phyloP scores from a whole-genome alignment of 2,113 vertebrate species.

The Heptranchias perlo region DNA sequence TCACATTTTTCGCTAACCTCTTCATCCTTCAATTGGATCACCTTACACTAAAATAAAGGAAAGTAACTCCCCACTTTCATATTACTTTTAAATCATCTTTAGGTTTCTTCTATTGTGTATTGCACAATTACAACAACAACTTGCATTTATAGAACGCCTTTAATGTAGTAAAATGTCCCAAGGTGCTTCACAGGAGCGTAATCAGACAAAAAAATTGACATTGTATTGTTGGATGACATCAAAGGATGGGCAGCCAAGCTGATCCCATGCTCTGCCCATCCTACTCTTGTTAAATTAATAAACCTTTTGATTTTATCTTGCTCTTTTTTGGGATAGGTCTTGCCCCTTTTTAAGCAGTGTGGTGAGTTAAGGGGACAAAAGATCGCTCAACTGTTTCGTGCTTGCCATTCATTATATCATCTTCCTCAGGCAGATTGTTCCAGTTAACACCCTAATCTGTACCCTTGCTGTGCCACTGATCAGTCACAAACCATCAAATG shows the following conservation, averaged over 20 bases:
- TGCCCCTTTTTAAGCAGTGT: neutral
- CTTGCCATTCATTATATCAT: neutral
- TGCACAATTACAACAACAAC: too few relatives aligned
- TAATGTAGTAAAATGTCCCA: too few relatives aligned
- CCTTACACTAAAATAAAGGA: neutral
- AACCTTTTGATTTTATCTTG: neutral
- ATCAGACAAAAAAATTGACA: too few relatives aligned
- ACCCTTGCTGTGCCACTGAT: neutral
- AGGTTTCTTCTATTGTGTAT: neutral
- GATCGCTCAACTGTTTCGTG: neutral
- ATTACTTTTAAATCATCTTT: neutral
- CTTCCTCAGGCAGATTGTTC: neutral
- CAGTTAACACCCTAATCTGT: neutral
- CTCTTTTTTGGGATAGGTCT: neutral
- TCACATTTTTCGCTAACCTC: neutral
- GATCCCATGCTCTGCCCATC: neutral
- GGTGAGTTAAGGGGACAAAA: neutral
- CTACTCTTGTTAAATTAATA: neutral
- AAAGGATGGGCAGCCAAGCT: neutral
- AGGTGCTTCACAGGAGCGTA: too few relatives aligned
- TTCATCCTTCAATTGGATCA: neutral
- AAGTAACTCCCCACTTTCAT: neutral
- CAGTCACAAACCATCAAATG: neutral
- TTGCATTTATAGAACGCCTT: too few relatives aligned
- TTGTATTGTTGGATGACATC: neutral